Base-by-base conservation (phyloP, 2,888 invertebrate genomes). In the Drosophila sordidula region DNA sequence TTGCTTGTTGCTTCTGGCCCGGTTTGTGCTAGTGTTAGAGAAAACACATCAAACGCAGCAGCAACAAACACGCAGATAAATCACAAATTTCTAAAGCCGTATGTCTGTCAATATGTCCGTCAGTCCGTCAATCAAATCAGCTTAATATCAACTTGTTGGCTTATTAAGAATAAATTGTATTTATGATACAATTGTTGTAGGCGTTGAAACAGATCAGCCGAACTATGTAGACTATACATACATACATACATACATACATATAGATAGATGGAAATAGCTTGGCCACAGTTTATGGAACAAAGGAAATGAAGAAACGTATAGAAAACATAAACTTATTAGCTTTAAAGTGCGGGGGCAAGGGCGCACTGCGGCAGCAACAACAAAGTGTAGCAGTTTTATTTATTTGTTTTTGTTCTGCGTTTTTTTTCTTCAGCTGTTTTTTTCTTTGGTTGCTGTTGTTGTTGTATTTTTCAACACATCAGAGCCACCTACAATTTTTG, bases 401-500 rank as follows among this genome's bases (percentile, higher is more conserved):
- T 74, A 75, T 86, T 79, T 83, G 59, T 81, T 81, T 41, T 61
- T 74, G 50, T 69, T 65, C 25, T 42, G 32, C 18, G 56, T 22
- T 22, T 62, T 32, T 67, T 67, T 78, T 63, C 69, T 46, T 66
- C 11, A 11, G 25, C 34, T 25, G 12, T 64, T 57, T 22, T 34
- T 54, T 44, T 42, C n/a, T 46, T 39, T 16, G 64, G 4, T n/a
- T 5, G 8, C 8, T 32, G 32, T 70, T 75, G 54, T 70, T 49
- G 72, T 64, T 66, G 66, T 62, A 14, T 64, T 77, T 54, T 79
- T 73, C 76, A 70, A 81, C 78, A 87, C 77, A 81, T 75, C 49
- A 49, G 68, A 87, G 87, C 92, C 92, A 92, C 92, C 92, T 92
- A 92, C 92, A 92, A 92, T 91, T 91, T 91, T 91, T 80, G 79